phyloP scores from a whole-genome alignment of 2,797 vertebrate species.

The Pipistrellus nathusii region DNA sequence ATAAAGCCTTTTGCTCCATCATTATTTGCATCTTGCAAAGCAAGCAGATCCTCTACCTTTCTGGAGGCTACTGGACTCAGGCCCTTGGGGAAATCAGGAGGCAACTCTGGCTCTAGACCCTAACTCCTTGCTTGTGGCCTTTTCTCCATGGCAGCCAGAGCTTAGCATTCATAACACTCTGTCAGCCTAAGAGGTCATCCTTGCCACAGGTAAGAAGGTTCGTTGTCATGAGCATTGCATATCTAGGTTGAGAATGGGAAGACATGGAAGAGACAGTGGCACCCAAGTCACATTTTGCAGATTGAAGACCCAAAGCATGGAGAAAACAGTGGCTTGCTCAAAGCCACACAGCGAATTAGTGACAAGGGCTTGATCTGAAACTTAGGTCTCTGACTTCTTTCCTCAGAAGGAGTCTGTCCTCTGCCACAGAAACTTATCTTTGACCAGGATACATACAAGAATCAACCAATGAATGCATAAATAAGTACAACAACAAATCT shows the following conservation, averaged over 20 bases:
- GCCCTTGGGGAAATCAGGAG: neutral
- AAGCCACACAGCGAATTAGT: neutral
- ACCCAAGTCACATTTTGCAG: neutral
- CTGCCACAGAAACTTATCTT: neutral
- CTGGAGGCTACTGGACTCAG: neutral
- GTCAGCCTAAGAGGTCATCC: neutral
- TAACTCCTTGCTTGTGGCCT: neutral
- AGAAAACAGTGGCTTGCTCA: neutral
- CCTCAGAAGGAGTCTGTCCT: neutral
- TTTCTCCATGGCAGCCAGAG: neutral
- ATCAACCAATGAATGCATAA: neutral
- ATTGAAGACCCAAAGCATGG: neutral
- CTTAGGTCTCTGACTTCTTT: neutral
- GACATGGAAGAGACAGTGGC: neutral
- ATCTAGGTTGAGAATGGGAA: neutral
- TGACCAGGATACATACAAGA: neutral
- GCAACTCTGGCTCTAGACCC: neutral
- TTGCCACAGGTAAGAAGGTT: neutral
- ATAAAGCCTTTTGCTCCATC: neutral
- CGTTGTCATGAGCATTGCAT: neutral
- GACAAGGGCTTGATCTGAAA: neutral
- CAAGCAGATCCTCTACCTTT: neutral
- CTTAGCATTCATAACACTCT: neutral
- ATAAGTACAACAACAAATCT: neutral
- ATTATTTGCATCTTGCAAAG: constrained; percentile 31